phyloP scores from a whole-genome alignment of 2,888 invertebrate genomes.

The Brachyopa scutellaris region DNA sequence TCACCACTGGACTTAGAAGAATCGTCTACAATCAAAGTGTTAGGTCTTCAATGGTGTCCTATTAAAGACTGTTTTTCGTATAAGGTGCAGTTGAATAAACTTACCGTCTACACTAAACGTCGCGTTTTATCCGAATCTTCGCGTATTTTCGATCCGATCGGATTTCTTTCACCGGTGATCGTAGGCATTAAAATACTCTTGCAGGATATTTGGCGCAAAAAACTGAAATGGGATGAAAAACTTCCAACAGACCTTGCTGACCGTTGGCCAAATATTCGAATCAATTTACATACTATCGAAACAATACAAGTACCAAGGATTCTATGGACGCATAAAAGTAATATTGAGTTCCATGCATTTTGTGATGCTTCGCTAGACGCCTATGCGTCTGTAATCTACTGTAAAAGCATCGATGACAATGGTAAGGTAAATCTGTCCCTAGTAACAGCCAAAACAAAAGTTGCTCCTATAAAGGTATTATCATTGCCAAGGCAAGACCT shows the following conservation, averaged over 20 bases:
- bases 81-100: too few relatives aligned
- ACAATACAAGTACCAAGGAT: neutral
- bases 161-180: constrained; percentile 14
- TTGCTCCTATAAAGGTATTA: constrained; percentile 29
- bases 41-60: too few relatives aligned
- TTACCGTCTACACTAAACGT: constrained; percentile 8
- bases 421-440: neutral
- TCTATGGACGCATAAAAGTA: neutral
- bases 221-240: neutral
- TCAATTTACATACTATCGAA: neutral
- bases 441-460: constrained; percentile 25
- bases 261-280: constrained; percentile 1
- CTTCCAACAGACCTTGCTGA: neutral
- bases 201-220: constrained; percentile 13
- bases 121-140: constrained; percentile 12
- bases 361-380: constrained; percentile 38
- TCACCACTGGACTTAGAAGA: too few relatives aligned
- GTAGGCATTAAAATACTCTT: constrained; percentile 9
- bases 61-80: too few relatives aligned
- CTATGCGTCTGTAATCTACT: constrained; percentile 36
- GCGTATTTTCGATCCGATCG: constrained; percentile 17
- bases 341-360: constrained; percentile 26
- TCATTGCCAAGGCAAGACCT: constrained; percentile 9
- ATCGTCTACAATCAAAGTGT: too few relatives aligned
- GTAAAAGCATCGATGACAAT: neutral